Conservation (phyloP, 2,113 vertebrate species). For the Alligator mississippiensis region DNA sequence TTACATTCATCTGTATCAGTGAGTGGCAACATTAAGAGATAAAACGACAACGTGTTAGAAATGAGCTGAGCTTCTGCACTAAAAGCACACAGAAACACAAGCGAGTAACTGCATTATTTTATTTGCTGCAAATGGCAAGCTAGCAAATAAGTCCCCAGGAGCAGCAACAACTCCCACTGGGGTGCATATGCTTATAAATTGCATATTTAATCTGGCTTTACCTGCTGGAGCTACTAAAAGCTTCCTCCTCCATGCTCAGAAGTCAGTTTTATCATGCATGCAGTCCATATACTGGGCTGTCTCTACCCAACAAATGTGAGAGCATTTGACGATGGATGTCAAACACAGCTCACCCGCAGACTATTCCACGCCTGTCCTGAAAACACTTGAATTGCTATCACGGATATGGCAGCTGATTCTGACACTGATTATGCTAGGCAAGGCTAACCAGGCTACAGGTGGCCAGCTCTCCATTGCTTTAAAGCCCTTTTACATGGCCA, state of each 20-base stretch:
- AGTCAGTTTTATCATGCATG: constrained; percentile 45
- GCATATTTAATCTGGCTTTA: constrained; percentile 71
- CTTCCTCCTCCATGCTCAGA: constrained; percentile 65
- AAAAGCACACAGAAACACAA: background rate
- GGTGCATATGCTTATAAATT: constrained; percentile 46
- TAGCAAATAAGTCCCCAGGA: constrained; percentile 21
- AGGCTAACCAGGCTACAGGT: background rate
- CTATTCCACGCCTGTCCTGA: background rate
- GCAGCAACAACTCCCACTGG: background rate
- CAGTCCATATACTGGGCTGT: constrained; percentile 33
- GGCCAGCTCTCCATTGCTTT: background rate
- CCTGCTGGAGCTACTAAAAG: constrained; percentile 59
- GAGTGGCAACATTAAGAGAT: background rate
- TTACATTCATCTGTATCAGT: background rate
- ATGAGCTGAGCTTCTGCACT: background rate
- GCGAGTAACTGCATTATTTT: background rate
- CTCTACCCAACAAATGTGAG: background rate
- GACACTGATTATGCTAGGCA: background rate
- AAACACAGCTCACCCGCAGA: background rate
- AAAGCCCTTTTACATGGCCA: background rate
- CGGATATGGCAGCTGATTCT: background rate
- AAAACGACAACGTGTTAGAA: background rate
- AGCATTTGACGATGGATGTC: background rate
- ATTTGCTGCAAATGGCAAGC: background rate
- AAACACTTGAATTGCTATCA: fast-evolving